These are phyloP conservation scores for Condylostylus longicornis DNA, from an alignment of 1,140 invertebrate species.

Conservation along the genomic window DNA sequence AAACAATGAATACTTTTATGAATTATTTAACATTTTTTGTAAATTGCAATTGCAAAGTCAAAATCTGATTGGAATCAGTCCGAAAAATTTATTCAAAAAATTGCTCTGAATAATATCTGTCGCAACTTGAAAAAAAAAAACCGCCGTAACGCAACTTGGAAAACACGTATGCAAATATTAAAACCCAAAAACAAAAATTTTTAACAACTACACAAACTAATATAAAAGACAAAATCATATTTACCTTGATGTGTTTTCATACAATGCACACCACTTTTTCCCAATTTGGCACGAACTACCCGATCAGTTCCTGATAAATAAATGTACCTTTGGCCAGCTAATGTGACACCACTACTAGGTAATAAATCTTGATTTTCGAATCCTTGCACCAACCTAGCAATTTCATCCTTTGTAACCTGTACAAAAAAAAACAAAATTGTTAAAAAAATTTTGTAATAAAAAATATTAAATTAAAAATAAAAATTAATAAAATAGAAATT, in stretches of 20 bases:
- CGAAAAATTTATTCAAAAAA: too few species aligned
- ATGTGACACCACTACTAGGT: conserved; percentile 71
- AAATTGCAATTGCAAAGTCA: too few species aligned
- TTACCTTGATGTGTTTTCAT: conserved; percentile 84
- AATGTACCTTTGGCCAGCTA: conserved; percentile 80
- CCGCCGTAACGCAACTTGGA: too few species aligned
- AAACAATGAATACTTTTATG: too few species aligned
- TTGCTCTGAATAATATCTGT: too few species aligned
- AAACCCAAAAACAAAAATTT: too few species aligned
- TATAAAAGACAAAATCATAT: conserved; percentile 8
- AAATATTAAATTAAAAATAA: not conserved
- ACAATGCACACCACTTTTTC: conserved; percentile 81
- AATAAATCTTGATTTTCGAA: conserved; percentile 74
- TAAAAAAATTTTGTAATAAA: not conserved
- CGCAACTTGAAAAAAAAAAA: too few species aligned
- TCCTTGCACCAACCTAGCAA: conserved; percentile 68
- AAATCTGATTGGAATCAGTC: too few species aligned
- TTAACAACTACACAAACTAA: too few species aligned
- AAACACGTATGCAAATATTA: too few species aligned
- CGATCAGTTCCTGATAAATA: conserved; percentile 81
- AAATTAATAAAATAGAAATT: too few species aligned
- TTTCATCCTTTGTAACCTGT: conserved; percentile 77
- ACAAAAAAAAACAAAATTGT: conserved; percentile 33
- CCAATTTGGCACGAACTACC: conserved; percentile 79
- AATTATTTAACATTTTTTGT: too few species aligned